Percentiles rank a stretch among this genome's conserved stretches.
Conservation (phyloP, 2,113 vertebrate genomes). For the Chauna torquata region DNA sequence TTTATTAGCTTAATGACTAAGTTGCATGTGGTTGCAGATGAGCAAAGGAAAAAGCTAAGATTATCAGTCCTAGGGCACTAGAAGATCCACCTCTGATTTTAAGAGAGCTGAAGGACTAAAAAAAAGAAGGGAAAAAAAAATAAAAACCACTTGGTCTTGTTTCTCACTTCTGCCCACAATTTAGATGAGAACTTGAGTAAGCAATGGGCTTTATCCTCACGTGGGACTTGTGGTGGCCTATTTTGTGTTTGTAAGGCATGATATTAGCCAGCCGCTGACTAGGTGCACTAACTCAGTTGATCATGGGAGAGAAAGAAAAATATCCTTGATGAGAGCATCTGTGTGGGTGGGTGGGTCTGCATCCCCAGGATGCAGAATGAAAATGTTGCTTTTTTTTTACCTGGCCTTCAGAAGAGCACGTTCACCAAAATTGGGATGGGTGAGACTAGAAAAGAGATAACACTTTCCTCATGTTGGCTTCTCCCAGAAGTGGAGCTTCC, state of each 20-base stretch:
- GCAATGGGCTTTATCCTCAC: neutral
- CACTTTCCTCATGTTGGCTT: neutral
- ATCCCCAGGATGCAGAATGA: neutral
- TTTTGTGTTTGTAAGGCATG: neutral
- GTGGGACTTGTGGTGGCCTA: neutral
- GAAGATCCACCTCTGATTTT: neutral
- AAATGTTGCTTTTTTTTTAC: neutral
- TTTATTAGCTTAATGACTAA: neutral
- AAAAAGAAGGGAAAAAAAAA: neutral
- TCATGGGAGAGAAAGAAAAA: slow-evolving; percentile 17
- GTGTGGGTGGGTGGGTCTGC: neutral
- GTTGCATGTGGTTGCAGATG: neutral
- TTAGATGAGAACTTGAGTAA: neutral
- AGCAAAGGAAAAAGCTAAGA: neutral
- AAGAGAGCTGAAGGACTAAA: neutral
- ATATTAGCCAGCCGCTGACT: neutral
- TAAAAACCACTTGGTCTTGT: neutral
- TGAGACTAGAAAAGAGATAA: neutral
- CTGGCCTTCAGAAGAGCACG: neutral
- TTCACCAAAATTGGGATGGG: neutral
- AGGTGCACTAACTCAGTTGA: slow-evolving; percentile 25
- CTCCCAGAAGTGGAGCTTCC: neutral
- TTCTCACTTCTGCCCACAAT: neutral
- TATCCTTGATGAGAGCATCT: neutral
- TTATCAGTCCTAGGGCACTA: neutral